Conservation (phyloP, 37 sponge, comb jelly and placozoan species). For the Aplysina aerophoba region DNA sequence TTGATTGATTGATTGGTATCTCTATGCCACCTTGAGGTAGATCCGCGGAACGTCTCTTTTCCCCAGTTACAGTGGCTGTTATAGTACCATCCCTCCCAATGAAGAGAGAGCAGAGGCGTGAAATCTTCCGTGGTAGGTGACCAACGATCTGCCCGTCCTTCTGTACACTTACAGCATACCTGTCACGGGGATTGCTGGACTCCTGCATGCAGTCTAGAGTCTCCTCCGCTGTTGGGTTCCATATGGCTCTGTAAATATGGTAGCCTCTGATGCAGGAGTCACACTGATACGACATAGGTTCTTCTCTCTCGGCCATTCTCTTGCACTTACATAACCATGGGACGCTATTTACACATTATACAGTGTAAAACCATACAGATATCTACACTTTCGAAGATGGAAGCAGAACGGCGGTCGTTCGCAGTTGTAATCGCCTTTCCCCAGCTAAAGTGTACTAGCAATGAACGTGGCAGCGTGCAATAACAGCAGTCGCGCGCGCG, state of each 20-base stretch:
- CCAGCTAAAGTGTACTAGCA: too few relatives aligned
- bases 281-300: background rate
- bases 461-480: too few relatives aligned
- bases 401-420: too few relatives aligned
- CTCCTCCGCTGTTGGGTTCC: slow-evolving; percentile 16
- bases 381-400: too few relatives aligned
- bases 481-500: too few relatives aligned
- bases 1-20: too few relatives aligned
- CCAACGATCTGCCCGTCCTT: slow-evolving; percentile 28
- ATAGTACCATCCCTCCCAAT: slow-evolving; percentile 20
- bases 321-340: background rate
- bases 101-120: slow-evolving; percentile 25
- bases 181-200: slow-evolving; percentile 12
- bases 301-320: background rate
- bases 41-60: slow-evolving; percentile 14
- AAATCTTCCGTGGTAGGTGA: slow-evolving; percentile 24
- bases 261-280: slow-evolving; percentile 23
- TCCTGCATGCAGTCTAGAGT: background rate
- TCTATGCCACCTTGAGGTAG: slow-evolving; percentile 25
- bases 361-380: too few relatives aligned
- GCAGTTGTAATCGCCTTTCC: too few relatives aligned
- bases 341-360: background rate
- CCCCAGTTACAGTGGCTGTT: slow-evolving; percentile 5
- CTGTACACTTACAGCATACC: slow-evolving; percentile 33
- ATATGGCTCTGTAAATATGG: slow-evolving; percentile 25